Base-by-base conservation (phyloP, 2,113 vertebrate species). In the Mustela nigripes region DNA sequence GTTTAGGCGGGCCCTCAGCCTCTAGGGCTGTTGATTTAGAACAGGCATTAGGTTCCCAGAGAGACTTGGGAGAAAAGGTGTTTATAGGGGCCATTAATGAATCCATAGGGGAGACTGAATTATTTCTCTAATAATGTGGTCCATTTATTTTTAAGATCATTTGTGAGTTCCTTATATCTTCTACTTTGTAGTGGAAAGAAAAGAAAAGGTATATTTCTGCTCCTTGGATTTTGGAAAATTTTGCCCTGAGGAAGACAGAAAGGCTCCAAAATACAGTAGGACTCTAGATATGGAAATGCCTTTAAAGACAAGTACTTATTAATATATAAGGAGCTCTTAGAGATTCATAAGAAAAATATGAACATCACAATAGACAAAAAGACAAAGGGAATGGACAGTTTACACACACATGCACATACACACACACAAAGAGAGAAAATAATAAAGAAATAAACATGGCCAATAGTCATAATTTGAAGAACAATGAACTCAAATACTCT, bases 121-220 rank as follows among this genome's bases (percentile, higher is more conserved):
- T 97, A 97, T 95, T 95, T 97, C 69, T 94, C 94, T 91, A 93
- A 97, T 94, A 97, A 93, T 0, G 0, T 85, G 85, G 56, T 80
- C 91, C 87, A 91, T 96, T 97, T 95, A 90, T 81, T 96, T 97
- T 98, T 97, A 97, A 97, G 79, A 87, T 95, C 74, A 95, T 96
- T 93, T 97, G 79, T 94, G 63, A 39, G 63, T 87, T 97, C 87
- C 84, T 97, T 97, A 88, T 94, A 96, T 95, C 84, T 97, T 97
- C 92, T 63, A 93, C 39, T 24, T 94, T 96, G 92, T 94, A 36
- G 58, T 84, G 4, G 28, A 89, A 96, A 96, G 67, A 94, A 96
- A 96, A 42, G 33, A 58, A 97, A 92, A 94, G 36, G 39, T 67
- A 62, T 94, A 97, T 96, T 95, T 96, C 18, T 84, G 12, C 48